These are phyloP conservation scores for Puma concolor DNA, from an alignment of 2,113 vertebrate genomes.

Conservation along the genomic window DNA sequence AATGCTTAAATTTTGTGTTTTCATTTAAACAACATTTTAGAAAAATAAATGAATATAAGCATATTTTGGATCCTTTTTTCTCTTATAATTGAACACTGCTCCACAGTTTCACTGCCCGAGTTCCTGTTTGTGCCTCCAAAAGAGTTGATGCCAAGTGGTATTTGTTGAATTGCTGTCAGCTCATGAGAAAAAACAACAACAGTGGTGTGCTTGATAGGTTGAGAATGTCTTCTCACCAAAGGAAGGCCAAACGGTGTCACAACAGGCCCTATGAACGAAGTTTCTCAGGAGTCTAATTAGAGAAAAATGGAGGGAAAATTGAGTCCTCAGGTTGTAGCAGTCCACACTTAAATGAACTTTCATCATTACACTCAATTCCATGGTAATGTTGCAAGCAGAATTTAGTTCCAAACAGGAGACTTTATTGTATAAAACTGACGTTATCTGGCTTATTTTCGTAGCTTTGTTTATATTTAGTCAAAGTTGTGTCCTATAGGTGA, in stretches of 20 bases:
- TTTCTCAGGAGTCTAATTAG: slow-evolving; percentile 28
- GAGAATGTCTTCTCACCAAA: slow-evolving; percentile 2
- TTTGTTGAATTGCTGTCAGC: slow-evolving; percentile 44
- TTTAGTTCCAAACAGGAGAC: slow-evolving; percentile 2
- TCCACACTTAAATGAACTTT: slow-evolving; percentile 21
- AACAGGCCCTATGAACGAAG: neutral
- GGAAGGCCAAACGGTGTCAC: neutral
- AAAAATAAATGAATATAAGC: slow-evolving; percentile 40
- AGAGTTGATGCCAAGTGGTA: slow-evolving; percentile 29
- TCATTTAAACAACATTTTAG: slow-evolving; percentile 34
- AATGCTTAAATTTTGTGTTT: slow-evolving; percentile 23
- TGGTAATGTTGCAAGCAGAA: neutral
- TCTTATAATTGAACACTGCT: slow-evolving; percentile 41
- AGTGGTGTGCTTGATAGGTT: neutral
- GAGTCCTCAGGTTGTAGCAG: slow-evolving; percentile 27
- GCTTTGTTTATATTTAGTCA: slow-evolving; percentile 13
- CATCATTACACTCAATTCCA: neutral
- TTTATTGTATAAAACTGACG: neutral
- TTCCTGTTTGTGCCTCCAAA: neutral
- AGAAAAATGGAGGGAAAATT: neutral
- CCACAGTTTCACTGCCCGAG: neutral
- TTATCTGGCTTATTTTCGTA: slow-evolving; percentile 23
- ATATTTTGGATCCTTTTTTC: slow-evolving; percentile 35
- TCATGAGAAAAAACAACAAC: slow-evolving; percentile 29
- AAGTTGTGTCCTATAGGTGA: neutral